phyloP scores from a whole-genome alignment of 2,888 invertebrate species.

The Chaitophorus viminalis region DNA sequence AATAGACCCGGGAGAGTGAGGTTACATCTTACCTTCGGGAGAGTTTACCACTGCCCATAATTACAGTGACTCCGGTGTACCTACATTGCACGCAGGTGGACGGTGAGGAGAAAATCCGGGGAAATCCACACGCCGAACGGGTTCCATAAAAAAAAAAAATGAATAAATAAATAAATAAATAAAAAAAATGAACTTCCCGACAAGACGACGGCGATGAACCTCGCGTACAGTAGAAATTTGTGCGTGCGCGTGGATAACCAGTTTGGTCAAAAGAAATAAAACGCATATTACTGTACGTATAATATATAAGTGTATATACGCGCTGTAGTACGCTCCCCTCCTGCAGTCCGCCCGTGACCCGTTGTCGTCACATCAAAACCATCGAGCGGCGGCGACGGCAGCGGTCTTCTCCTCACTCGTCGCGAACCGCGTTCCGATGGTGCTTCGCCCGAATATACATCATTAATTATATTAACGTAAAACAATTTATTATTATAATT shows the following conservation, averaged over 20 bases:
- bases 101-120: slow-evolving; percentile 34
- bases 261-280: slow-evolving; percentile 37
- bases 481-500: too few relatives aligned
- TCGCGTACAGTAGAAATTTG: slow-evolving; percentile 21
- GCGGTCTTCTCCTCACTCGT: not conserved
- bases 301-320: too few relatives aligned
- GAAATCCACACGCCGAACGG: slow-evolving; percentile 40
- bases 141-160: slow-evolving; percentile 34
- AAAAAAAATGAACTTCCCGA: slow-evolving; percentile 28
- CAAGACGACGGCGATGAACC: not conserved
- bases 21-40: too few relatives aligned
- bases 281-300: not conserved
- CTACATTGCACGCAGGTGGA: not conserved
- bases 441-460: too few relatives aligned
- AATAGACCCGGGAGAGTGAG: too few relatives aligned
- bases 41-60: too few relatives aligned
- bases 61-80: too few relatives aligned
- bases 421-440: not conserved
- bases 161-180: not conserved
- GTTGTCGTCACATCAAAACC: not conserved
- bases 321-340: not conserved
- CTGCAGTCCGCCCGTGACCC: not conserved
- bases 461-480: too few relatives aligned
- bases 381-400: too few relatives aligned
- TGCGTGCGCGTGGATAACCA: slow-evolving; percentile 32